phyloP scores from a whole-genome alignment of 2,888 invertebrate genomes.

The Drosophila basisetae region DNA sequence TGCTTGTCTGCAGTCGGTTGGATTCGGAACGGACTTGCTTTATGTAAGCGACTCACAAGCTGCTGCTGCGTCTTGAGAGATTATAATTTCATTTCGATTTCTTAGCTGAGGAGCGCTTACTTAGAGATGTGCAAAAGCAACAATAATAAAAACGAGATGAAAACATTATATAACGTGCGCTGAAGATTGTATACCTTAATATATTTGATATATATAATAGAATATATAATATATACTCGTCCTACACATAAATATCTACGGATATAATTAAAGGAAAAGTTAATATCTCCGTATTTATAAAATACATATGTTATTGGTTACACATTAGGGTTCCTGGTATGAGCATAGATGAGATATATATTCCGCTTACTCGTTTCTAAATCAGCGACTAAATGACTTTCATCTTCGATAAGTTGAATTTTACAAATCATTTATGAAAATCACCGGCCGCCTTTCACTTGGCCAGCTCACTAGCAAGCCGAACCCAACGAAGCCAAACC shows the following conservation, averaged over 20 bases:
- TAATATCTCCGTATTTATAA: not conserved
- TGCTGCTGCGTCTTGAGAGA: conserved; percentile 38
- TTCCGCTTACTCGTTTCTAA: not conserved
- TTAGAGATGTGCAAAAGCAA: conserved; percentile 28
- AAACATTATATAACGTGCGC: not conserved
- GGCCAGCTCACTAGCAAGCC: conserved; percentile 35
- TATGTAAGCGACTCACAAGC: conserved; percentile 44
- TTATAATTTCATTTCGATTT: conserved; percentile 48
- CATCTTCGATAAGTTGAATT: conserved; percentile 1
- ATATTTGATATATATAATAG: not conserved
- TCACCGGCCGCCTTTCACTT: conserved; percentile 53
- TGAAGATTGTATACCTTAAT: conserved; percentile 24
- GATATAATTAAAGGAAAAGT: not conserved
- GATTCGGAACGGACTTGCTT: conserved; percentile 22
- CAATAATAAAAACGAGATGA: conserved; percentile 16
- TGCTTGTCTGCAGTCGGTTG: conserved; percentile 14
- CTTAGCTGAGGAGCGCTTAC: conserved; percentile 22
- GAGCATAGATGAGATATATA: not conserved
- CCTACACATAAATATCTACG: not conserved
- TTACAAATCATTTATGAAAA: conserved; percentile 21
- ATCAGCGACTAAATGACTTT: conserved; percentile 1
- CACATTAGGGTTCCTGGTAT: not conserved
- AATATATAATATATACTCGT: not conserved
- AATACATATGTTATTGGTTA: not conserved
- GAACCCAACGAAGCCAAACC: conserved; percentile 28